These are phyloP conservation scores for Gavialis gangeticus DNA, from an alignment of 2,113 vertebrate species.

Conservation along the genomic window DNA sequence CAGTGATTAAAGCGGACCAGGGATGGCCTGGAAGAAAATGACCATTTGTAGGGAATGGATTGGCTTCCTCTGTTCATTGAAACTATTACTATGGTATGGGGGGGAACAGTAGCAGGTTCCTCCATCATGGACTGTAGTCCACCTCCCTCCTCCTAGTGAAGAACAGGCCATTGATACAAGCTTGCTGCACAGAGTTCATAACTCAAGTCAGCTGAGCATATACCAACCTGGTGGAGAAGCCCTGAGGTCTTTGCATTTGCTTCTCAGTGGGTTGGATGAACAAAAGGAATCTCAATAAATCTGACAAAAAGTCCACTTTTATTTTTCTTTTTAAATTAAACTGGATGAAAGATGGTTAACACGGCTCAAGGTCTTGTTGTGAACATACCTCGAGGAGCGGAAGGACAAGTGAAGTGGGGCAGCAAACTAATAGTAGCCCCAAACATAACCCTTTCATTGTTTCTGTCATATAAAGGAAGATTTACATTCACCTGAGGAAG, in stretches of 20 bases:
- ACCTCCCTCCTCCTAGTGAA: not conserved
- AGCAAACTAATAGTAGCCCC: not conserved
- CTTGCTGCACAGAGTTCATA: accelerated
- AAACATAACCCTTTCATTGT: not conserved
- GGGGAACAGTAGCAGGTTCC: not conserved
- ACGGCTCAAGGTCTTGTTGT: accelerated
- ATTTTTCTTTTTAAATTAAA: accelerated
- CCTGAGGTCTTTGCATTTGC: not conserved
- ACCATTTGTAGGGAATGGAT: not conserved
- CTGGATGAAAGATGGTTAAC: not conserved
- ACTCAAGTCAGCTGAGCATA: not conserved
- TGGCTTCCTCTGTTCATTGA: accelerated
- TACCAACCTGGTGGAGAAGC: accelerated
- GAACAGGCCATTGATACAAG: not conserved
- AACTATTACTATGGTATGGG: accelerated
- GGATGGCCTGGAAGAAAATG: not conserved
- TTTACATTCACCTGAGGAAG: not conserved
- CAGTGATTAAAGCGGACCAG: not conserved
- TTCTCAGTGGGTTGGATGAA: not conserved
- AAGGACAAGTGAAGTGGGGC: not conserved
- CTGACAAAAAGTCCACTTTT: not conserved
- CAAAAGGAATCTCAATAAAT: not conserved
- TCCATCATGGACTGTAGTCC: not conserved
- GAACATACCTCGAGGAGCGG: not conserved
- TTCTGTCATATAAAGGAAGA: not conserved